Evolutionary conservation across 2,113 vertebrate genomes (phyloP).

Genomic region (Ailurus styani): DNA sequence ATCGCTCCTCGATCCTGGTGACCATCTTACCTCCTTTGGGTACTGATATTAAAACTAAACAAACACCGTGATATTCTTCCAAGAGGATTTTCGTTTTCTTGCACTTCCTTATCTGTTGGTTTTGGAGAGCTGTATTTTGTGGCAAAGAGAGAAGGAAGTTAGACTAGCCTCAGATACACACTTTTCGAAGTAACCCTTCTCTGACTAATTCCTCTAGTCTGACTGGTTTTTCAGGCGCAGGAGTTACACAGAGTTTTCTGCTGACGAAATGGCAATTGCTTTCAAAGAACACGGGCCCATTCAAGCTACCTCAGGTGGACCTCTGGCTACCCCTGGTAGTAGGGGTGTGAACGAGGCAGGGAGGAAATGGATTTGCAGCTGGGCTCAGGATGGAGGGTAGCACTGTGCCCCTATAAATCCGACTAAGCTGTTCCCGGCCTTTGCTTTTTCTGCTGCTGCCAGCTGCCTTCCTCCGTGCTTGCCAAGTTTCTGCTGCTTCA

Average conservation of each 20-base stretch:
- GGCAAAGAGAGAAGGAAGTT: neutral
- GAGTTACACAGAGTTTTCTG: neutral
- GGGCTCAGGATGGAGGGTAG: neutral
- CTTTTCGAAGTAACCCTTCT: neutral
- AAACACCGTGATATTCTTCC: neutral
- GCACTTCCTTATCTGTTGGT: neutral
- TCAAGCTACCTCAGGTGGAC: neutral
- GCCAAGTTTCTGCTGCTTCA: neutral
- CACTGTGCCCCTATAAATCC: fast-evolving
- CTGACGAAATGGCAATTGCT: neutral
- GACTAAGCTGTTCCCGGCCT: neutral
- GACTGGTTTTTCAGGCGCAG: neutral
- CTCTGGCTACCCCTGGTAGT: neutral
- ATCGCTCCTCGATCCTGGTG: neutral
- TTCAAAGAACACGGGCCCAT: neutral
- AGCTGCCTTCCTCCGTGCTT: neutral
- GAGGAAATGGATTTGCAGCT: neutral
- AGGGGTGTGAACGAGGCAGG: too few species aligned
- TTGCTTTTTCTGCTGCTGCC: neutral
- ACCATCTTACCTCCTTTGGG: neutral
- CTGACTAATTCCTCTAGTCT: neutral
- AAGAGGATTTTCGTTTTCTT: neutral
- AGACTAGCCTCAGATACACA: neutral
- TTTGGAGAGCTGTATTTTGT: neutral
- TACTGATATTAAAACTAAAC: neutral